A percentile compares a stretch with the other conserved stretches of the same genome.
Conservation (phyloP, 2,888 invertebrate species). For the Ganaspis brasiliensis region DNA sequence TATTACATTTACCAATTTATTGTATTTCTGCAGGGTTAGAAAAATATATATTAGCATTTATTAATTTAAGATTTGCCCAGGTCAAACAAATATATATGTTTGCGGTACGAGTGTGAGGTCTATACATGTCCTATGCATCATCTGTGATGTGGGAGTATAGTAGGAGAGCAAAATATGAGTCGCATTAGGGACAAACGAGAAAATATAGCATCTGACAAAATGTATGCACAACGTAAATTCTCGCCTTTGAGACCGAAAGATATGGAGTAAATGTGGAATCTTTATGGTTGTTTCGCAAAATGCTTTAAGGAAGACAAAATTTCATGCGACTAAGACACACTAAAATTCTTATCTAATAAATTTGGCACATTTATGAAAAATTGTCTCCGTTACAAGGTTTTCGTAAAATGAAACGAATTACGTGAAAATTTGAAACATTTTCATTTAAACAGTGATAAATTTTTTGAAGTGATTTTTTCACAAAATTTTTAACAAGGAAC, state of each 20-base stretch:
- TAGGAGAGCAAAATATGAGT: slow-evolving; percentile 13
- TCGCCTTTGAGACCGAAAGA: neutral
- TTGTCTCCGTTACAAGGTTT: too few relatives aligned
- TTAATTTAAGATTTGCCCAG: neutral
- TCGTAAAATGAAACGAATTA: too few relatives aligned
- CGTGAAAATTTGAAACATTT: too few relatives aligned
- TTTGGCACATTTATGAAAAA: too few relatives aligned
- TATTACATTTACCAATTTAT: too few relatives aligned
- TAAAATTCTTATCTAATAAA: too few relatives aligned
- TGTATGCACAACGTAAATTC: neutral
- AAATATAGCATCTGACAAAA: neutral
- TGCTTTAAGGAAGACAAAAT: neutral
- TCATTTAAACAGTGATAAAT: too few relatives aligned
- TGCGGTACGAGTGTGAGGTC: neutral
- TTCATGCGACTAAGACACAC: too few relatives aligned
- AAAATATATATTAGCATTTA: too few relatives aligned
- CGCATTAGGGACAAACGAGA: slow-evolving; percentile 18
- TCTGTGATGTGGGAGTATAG: neutral
- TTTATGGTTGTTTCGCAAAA: neutral
- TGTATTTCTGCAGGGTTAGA: too few relatives aligned
- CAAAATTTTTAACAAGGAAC: too few relatives aligned
- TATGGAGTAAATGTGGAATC: neutral
- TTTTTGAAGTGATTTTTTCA: too few relatives aligned
- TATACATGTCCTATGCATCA: neutral
- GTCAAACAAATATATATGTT: neutral